Evolutionary conservation across 2,797 vertebrate species (phyloP).

Genomic region (Cynopterus sphinx): DNA sequence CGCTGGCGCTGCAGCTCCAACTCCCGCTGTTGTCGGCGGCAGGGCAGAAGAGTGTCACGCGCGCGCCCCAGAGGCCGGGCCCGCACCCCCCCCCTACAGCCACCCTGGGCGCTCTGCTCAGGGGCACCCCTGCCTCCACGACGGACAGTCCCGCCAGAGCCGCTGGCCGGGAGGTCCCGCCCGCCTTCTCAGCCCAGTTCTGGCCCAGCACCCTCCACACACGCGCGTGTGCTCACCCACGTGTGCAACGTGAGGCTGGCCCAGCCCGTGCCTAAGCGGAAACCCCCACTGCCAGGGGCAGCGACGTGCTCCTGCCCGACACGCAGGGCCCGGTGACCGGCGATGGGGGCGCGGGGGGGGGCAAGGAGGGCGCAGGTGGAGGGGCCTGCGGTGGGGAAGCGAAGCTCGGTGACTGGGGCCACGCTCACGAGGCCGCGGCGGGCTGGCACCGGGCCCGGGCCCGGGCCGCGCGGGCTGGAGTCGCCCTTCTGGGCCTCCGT

Average conservation of each 20-base stretch:
- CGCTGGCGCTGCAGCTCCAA: slow-evolving; percentile 90
- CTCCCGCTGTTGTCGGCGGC: slow-evolving; percentile 83
- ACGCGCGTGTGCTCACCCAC: not conserved
- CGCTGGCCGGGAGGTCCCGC: not conserved
- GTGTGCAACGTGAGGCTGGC: not conserved
- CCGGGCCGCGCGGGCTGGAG: not conserved
- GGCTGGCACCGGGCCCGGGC: not conserved
- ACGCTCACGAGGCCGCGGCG: not conserved
- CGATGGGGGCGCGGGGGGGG: not conserved
- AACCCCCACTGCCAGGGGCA: too few relatives aligned
- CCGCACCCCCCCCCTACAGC: too few relatives aligned
- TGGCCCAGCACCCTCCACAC: not conserved
- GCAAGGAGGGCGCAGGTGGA: not conserved
- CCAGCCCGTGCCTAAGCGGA: not conserved
- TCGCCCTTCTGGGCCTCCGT: not conserved
- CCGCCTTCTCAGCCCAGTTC: not conserved
- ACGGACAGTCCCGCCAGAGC: not conserved
- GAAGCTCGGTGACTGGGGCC: not conserved
- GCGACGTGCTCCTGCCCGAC: not conserved
- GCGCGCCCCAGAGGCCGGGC: fast-evolving
- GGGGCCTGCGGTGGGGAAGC: not conserved
- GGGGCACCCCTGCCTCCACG: not conserved
- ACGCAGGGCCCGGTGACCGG: not conserved
- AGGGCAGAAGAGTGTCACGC: not conserved
- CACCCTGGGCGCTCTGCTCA: not conserved